Conservation (phyloP, 2,797 vertebrate genomes). For the Cyprinodon diabolis region DNA sequence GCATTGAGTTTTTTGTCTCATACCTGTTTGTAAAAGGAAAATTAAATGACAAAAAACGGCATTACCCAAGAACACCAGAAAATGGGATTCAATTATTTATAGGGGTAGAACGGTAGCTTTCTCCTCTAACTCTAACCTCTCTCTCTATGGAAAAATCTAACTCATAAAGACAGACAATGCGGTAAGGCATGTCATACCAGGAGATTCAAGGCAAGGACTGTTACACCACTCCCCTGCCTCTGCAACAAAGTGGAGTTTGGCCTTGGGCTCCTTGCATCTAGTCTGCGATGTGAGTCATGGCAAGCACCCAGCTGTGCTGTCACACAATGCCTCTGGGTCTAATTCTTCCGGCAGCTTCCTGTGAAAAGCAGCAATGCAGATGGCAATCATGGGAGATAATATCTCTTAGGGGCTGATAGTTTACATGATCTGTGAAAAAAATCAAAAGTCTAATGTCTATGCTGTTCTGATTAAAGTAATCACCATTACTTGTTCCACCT, state of each 20-base stretch:
- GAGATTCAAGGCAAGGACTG: slow-evolving; percentile 16
- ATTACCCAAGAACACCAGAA: background rate
- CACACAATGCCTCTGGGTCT: slow-evolving; percentile 29
- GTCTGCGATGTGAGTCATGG: slow-evolving; percentile 40
- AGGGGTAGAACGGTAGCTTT: background rate
- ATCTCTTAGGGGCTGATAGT: slow-evolving; percentile 8
- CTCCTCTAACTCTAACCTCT: background rate
- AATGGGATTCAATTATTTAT: background rate
- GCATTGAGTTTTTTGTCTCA: too few relatives aligned
- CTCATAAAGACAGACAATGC: slow-evolving; percentile 1
- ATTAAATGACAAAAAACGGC: too few relatives aligned
- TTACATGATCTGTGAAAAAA: slow-evolving; percentile 19
- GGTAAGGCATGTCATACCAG: slow-evolving; percentile 1
- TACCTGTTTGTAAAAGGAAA: too few relatives aligned
- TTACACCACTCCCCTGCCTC: slow-evolving; percentile 7
- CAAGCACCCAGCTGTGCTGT: slow-evolving; percentile 24
- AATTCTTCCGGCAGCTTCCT: slow-evolving; percentile 27
- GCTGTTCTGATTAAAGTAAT: slow-evolving; percentile 18
- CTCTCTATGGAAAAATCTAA: background rate
- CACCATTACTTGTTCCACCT: background rate
- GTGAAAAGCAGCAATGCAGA: slow-evolving; percentile 25
- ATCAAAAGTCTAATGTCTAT: slow-evolving; percentile 10
- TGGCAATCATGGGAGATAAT: slow-evolving; percentile 21
- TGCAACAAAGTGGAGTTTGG: slow-evolving; percentile 12
- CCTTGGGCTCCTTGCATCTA: slow-evolving; percentile 32